Conservation (phyloP, 1,140 invertebrate genomes). For the Macrocentrus cingulum region DNA sequence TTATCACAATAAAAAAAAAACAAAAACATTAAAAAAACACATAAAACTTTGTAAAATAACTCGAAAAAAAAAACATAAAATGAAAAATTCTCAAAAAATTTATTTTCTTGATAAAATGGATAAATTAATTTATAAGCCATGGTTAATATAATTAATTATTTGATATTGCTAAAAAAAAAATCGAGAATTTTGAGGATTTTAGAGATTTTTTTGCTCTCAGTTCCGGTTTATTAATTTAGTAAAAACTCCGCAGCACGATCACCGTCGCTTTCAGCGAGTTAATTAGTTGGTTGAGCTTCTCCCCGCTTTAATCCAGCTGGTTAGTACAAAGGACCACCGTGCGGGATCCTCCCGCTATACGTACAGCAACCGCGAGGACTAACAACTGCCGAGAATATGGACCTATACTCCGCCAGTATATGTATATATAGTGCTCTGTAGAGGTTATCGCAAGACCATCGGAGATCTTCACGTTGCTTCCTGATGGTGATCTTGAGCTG, state of each 20-base stretch:
- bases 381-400: constrained; percentile 18
- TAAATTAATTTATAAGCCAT: too few species aligned
- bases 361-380: constrained; percentile 23
- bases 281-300: constrained; percentile 21
- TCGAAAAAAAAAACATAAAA: too few species aligned
- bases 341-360: constrained; percentile 1
- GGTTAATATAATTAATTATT: too few species aligned
- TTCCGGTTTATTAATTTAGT: constrained; percentile 18
- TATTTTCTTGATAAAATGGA: too few species aligned
- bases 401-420: background rate
- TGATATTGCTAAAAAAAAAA: too few species aligned
- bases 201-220: constrained; percentile 2
- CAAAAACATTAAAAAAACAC: too few species aligned
- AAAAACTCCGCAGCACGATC: constrained; percentile 7
- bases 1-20: too few species aligned
- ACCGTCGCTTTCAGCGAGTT: constrained; percentile 21
- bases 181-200: too few species aligned
- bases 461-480: constrained; percentile 12
- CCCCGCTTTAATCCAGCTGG: constrained; percentile 18
- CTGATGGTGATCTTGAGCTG: constrained; percentile 2
- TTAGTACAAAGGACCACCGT: constrained; percentile 21
- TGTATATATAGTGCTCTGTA: constrained; percentile 7
- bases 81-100: too few species aligned
- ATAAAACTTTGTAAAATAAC: too few species aligned
- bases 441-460: constrained; percentile 25